Evolutionary conservation across 1,140 invertebrate species (phyloP), one percentile per base, ranked within the genome.

Genomic region (Drosophila nikananu): DNA sequence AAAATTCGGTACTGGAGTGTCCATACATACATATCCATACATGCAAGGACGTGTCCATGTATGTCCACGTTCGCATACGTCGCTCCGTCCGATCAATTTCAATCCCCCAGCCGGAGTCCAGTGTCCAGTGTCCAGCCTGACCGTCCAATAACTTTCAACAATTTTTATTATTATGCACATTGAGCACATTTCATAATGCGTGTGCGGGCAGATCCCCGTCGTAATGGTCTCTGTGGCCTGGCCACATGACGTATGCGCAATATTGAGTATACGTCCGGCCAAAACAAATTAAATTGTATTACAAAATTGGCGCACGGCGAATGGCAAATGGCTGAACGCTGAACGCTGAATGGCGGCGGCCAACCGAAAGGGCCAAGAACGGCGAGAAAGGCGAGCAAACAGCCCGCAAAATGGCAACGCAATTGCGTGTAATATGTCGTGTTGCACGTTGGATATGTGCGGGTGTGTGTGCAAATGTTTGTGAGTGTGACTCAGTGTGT

Each of bases 121-220:
- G 61, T 78, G 41, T 19, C 41, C 41, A 15, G 1, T n/a, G 21
- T 12, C 44, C 17, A 27, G n/a, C n/a, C 32, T 54, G 52, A 23
- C 15, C 54, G 21, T 57, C 54, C 70, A 78, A 80, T 80, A 71
- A 80, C 62, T 80, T 80, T 80, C 62, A 80, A 62, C 77, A 80
- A 72, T 80, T 80, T 83, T 83, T 83, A 83, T 83, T 83, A 83
- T 83, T 83, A 83, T 83, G 80, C 80, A 82, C 77, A 83, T 83
- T 65, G 73, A 83, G 81, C 81, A 79, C 81, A 76, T 83, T 81
- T 79, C 70, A 83, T 80, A 81, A 74, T 72, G 54, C 39, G 54
- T 58, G 65, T 61, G 51, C 61, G 54, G 48, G 49, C 58, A 39
- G 39, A 41, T 41, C 23, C 27, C 54, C 21, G n/a, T 51, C 39